Base-by-base conservation (phyloP, 2,113 vertebrate species). In the Castor canadensis region DNA sequence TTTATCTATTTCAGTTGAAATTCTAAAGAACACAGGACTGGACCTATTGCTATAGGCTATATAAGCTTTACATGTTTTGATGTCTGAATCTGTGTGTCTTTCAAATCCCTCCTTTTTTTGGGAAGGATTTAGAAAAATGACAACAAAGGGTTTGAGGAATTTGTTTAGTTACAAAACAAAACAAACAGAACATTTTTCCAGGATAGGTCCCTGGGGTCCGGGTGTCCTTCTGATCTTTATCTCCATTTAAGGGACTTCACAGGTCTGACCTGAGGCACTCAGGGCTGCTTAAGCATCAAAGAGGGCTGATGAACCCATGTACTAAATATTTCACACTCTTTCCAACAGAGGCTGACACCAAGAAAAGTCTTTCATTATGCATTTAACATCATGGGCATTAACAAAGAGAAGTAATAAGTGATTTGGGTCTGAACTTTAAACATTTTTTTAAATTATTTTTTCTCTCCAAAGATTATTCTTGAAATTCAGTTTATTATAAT, bases 151-250 rank as follows among this genome's bases (percentile, higher is more conserved):
- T 93, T 95, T 62, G 49, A 97, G 95, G 97, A 97, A 97, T 97
- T 97, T 97, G 97, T 97, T 97, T 95, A 96, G 96, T 91, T 92
- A 91, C 96, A 96, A 97, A 97, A 93, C 94, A 95, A 97, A 97
- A 97, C 97, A 97, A 97, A 97, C 97, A 96, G 49, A 95, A 94
- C 97, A 96, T 96, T 96, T 96, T 96, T 94, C 86, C 62, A 87
- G 67, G 40, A 17, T 24, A 49, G 97, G 81, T 91, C 94, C 67
- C 86, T 67, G 89, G 72, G 91, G 93, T 79, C 95, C 85, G 26
- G 16, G 35, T 92, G 94, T 96, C 77, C n/a, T 60, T 83, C 69
- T 93, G 94, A 97, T 97, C 96, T 93, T 97, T 96, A 97, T 97
- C 97, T 97, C 89, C 38, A 66, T 86, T 96, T 94, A 93, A 96